A percentile compares a stretch with the other conserved stretches of the same genome.
Evolutionary conservation across 2,888 invertebrate species (phyloP).

Genomic region (Stomorhina lunata): DNA sequence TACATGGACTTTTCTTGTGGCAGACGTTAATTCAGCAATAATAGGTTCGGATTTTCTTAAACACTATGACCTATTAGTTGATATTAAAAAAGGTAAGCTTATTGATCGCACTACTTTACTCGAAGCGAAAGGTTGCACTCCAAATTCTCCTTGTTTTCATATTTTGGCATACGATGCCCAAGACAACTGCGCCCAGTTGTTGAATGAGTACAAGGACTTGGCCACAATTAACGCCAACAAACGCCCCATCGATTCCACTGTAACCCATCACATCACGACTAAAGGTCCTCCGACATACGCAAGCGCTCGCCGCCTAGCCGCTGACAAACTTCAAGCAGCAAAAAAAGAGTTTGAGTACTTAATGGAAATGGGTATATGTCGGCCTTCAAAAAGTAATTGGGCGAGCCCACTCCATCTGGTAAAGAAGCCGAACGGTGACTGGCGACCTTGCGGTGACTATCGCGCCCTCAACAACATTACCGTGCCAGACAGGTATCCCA

Average conservation of each 20-base stretch:
- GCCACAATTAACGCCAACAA: slow-evolving; percentile 1
- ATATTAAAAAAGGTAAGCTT: neutral
- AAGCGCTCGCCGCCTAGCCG: neutral
- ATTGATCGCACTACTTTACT: slow-evolving; percentile 40
- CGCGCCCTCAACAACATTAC: slow-evolving; percentile 19
- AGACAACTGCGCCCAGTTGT: neutral
- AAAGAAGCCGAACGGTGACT: slow-evolving; percentile 30
- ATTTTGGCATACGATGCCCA: slow-evolving; percentile 39
- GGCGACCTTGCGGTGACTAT: slow-evolving; percentile 49
- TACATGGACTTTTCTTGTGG: too few species aligned
- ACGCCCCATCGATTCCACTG: neutral
- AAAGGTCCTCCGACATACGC: neutral
- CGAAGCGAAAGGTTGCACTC: neutral
- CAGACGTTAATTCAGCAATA: neutral
- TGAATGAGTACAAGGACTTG: neutral
- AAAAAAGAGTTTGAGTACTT: slow-evolving; percentile 56
- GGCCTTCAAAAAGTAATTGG: slow-evolving; percentile 61
- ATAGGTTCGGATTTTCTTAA: neutral
- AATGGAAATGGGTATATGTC: slow-evolving; percentile 49
- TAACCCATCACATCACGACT: slow-evolving; percentile 14
- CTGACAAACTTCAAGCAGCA: slow-evolving; percentile 48
- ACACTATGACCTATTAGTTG: neutral
- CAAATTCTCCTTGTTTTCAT: neutral
- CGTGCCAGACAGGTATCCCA: slow-evolving; percentile 24
- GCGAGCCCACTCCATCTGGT: slow-evolving; percentile 60